Evolutionary conservation across 2,888 invertebrate species (phyloP).

Genomic region (Dicyrtomina minuta): DNA sequence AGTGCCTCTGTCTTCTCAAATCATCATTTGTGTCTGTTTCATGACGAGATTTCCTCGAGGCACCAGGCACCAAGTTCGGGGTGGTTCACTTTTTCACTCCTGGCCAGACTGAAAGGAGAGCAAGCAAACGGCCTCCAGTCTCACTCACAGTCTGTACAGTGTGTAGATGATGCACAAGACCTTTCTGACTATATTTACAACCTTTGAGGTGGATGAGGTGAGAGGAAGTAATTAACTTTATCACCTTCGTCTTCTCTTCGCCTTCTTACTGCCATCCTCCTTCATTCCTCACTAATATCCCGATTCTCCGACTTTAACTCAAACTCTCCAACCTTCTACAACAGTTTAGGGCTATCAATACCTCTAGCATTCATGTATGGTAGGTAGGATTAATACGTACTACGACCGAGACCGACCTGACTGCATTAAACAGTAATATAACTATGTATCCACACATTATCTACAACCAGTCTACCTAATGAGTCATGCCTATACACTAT

Average conservation of each 20-base stretch:
- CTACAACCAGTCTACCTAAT: no score
- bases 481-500: no score
- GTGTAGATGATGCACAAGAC: no score
- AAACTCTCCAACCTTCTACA: no score
- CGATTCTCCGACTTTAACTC: conserved; percentile 3
- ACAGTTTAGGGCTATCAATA: no score
- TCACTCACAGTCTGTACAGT: no score
- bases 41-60: conserved; percentile 23
- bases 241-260: conserved; percentile 38
- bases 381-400: no score
- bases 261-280: conserved; percentile 27
- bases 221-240: conserved; percentile 49
- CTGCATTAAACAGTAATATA: no score
- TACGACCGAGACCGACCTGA: no score
- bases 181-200: conserved; percentile 33
- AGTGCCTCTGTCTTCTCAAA: conserved; percentile 49
- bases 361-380: no score
- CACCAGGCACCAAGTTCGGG: conserved; percentile 21
- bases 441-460: no score
- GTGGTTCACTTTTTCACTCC: conserved; percentile 23
- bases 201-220: conserved; percentile 41
- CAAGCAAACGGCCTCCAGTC: not conserved
- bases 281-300: conserved; percentile 6
- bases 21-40: conserved; percentile 52
- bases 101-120: conserved; percentile 15